phyloP scores from a whole-genome alignment of 2,113 vertebrate genomes.

The Diglossa brunneiventris region DNA sequence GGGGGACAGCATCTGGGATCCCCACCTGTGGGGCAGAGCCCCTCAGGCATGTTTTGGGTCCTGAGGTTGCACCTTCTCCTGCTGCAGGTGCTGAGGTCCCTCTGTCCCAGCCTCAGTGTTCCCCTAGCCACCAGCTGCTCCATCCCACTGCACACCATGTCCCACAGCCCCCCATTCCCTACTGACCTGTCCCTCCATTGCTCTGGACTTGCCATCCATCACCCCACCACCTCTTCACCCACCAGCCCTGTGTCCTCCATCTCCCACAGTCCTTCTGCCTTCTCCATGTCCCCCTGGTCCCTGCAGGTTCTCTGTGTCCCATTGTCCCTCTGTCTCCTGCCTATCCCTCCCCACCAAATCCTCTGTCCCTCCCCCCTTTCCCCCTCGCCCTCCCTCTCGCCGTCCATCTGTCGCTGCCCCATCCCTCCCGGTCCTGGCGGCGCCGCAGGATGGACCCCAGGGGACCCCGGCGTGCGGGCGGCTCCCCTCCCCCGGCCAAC shows the following conservation, averaged over 20 bases:
- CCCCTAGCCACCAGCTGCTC: not conserved
- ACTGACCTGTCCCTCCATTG: not conserved
- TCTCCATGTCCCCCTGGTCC: not conserved
- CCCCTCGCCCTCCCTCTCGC: not conserved
- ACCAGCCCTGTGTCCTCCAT: not conserved
- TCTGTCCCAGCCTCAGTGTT: not conserved
- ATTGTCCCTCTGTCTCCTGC: not conserved
- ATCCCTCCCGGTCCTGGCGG: not conserved
- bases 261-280: not conserved
- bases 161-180: not conserved
- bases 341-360: not conserved
- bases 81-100: not conserved
- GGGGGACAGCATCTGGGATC: not conserved
- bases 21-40: not conserved
- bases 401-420: not conserved
- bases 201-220: not conserved
- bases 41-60: not conserved
- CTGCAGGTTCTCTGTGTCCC: not conserved
- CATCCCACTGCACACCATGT: fast-evolving
- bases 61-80: not conserved
- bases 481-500: not conserved
- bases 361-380: not conserved
- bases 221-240: too few relatives aligned
- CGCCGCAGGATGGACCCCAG: not conserved
- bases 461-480: not conserved